Conservation (phyloP, 1,140 invertebrate species). For the Nephotettix cincticeps region DNA sequence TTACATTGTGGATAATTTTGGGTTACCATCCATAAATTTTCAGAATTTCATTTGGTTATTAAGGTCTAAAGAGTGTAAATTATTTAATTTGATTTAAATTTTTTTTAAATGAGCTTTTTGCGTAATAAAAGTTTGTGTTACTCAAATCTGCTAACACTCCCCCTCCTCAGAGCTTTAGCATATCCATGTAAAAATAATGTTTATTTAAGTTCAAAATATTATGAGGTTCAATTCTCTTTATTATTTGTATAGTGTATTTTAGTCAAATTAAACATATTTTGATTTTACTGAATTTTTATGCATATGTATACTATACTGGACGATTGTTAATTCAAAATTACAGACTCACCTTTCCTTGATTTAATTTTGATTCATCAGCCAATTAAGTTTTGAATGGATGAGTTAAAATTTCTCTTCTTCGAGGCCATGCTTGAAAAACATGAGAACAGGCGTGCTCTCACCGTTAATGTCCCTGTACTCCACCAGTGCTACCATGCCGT, state of each 20-base stretch:
- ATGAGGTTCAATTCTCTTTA: not conserved
- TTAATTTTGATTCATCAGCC: not conserved
- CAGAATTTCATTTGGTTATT: no score
- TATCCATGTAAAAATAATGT: no score
- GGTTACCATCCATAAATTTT: no score
- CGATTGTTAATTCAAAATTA: not conserved
- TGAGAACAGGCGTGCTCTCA: slow-evolving; percentile 77
- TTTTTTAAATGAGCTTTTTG: no score
- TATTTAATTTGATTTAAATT: no score
- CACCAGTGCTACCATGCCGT: slow-evolving; percentile 89
- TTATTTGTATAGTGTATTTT: not conserved
- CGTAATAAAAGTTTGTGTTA: no score
- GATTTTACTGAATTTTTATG: not conserved
- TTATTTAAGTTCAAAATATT: no score
- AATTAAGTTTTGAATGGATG: not conserved
- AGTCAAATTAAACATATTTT: not conserved
- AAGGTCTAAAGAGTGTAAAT: no score
- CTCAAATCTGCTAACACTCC: no score
- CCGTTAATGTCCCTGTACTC: slow-evolving; percentile 91
- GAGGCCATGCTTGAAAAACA: slow-evolving; percentile 95
- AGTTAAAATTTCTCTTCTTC: slow-evolving; percentile 92
- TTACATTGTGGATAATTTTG: no score
- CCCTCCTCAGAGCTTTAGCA: no score
- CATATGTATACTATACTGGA: not conserved
- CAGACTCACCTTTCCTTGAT: not conserved